Conservation (phyloP, 2,113 vertebrate species). For the Phyllostomus discolor region DNA sequence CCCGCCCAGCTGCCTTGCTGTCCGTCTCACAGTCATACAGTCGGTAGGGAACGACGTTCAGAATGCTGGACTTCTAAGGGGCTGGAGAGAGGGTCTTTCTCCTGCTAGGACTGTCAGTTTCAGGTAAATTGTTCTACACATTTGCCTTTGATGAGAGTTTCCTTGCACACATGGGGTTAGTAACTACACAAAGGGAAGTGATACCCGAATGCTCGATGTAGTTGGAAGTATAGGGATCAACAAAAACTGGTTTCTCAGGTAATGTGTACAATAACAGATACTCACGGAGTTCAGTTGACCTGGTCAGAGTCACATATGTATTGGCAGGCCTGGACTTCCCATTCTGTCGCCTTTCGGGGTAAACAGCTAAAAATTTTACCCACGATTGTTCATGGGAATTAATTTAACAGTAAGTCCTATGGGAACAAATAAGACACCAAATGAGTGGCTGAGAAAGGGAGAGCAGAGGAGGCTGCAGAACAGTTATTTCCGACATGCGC, state of each 20-base stretch:
- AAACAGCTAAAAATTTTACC: neutral
- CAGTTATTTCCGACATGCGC: neutral
- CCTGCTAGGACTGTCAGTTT: neutral
- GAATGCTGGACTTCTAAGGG: neutral
- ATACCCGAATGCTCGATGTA: neutral
- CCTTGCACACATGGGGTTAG: neutral
- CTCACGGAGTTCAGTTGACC: neutral
- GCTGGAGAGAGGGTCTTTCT: neutral
- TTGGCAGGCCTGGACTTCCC: neutral
- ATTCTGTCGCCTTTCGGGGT: neutral
- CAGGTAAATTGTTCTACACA: neutral
- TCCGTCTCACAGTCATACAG: neutral
- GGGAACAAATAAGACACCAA: neutral
- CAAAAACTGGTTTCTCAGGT: neutral
- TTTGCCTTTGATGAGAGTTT: neutral
- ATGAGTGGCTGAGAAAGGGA: neutral
- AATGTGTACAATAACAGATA: neutral
- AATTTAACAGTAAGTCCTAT: neutral
- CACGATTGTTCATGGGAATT: neutral
- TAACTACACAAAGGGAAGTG: neutral
- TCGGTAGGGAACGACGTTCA: neutral
- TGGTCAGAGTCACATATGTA: neutral
- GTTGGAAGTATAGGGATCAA: neutral
- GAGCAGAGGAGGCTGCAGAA: neutral
- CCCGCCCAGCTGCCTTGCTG: neutral